These are phyloP conservation scores for Pogonognathellus flavescens DNA, from an alignment of 1,140 invertebrate genomes.

Conservation along the genomic window DNA sequence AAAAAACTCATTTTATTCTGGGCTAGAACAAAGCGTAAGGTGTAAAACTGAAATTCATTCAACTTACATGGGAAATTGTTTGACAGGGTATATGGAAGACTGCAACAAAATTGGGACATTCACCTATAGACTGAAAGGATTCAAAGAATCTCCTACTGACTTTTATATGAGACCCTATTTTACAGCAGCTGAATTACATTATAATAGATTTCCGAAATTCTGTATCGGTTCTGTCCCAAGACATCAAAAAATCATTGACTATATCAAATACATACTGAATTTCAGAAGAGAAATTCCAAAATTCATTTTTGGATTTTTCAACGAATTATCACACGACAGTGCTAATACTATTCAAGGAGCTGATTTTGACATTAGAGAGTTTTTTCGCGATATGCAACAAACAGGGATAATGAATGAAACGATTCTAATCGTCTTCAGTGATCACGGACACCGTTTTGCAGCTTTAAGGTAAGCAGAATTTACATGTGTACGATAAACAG, in stretches of 20 bases:
- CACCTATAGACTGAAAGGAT: constrained; percentile 91
- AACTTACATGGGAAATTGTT: constrained; percentile 59
- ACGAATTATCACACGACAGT: constrained; percentile 90
- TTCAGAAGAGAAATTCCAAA: constrained; percentile 79
- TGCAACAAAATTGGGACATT: constrained; percentile 87
- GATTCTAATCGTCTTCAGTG: constrained; percentile 86
- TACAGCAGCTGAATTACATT: constrained; percentile 73
- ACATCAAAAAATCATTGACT: constrained; percentile 81
- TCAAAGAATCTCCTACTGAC: constrained; percentile 85
- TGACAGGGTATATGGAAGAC: constrained; percentile 89
- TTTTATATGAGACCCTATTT: constrained; percentile 91
- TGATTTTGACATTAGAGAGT: constrained; percentile 79
- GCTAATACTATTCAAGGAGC: constrained; percentile 82
- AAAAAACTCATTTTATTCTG: too few species aligned
- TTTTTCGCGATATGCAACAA: constrained; percentile 73
- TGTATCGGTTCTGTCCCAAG: constrained; percentile 85
- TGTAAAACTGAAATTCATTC: neutral
- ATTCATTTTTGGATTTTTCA: constrained; percentile 89
- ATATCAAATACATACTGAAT: constrained; percentile 75
- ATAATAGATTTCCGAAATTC: constrained; percentile 69
- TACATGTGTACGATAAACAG: too few species aligned
- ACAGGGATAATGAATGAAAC: constrained; percentile 81
- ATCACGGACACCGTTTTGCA: constrained; percentile 85
- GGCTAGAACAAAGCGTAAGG: too few species aligned
- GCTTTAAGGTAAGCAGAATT: constrained; percentile 75